Evolutionary conservation across 2,888 invertebrate species (phyloP), one percentile per base, ranked within the genome.

Genomic region (Bedellia somnulentella): DNA sequence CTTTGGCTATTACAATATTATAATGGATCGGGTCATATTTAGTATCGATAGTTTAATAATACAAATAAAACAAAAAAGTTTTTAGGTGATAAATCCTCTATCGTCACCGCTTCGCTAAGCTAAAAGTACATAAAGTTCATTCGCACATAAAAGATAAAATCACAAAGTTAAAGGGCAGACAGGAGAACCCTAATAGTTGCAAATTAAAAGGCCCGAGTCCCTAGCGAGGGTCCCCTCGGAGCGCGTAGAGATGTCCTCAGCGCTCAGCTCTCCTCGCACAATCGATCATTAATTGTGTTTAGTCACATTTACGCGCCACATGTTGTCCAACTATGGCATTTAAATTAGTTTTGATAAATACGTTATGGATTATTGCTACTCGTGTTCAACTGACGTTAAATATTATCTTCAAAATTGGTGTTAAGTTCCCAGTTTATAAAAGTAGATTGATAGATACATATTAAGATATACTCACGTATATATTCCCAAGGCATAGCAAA

Each of bases 231-330:
- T 56, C 70, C 59, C 64, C 35, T 38, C 59, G 58, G 66, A 57
- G 11, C 15, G n/a, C n/a, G n/a, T n/a, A n/a, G 17, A 14, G 28
- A 10, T 12, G 4, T 15, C 30, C 22, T 10, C 26, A 8, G 13
- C 17, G 11, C 22, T 4, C 26, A 15, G 22, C 23, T 9, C 24
- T 53, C 52, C 54, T 52, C 52, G 53, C 50, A 54, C 63, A 67
- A 71, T 75, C 67, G 60, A 66, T 68, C 68, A 67, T 70, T 71
- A 73, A 75, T 75, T 71, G 67, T 63, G 59, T 67, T 68, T 62
- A 61, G 61, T 63, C 58, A 61, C 67, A 70, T 67, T 67, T 62
- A 63, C 56, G 58, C 59, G 55, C 67, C 73, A 73, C 66, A 73
- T 73, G 73, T 66, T 58, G 52, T 59, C 47, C 43, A 36, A 44